Percentiles rank a stretch among this genome's conserved stretches.
Conservation (phyloP, 2,113 vertebrate species). For the Mustelus asterias region DNA sequence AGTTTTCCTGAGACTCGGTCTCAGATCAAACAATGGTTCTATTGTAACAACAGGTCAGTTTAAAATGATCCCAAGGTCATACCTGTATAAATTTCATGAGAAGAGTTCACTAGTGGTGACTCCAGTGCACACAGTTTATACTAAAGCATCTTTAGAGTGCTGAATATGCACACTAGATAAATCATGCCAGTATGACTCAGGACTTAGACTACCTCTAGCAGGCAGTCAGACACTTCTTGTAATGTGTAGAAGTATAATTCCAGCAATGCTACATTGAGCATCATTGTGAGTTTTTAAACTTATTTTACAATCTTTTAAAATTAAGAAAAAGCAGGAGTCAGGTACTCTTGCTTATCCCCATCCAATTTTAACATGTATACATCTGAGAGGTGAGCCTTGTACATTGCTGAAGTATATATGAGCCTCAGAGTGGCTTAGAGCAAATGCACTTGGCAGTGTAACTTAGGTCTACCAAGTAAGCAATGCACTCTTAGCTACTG, state of each 20-base stretch:
- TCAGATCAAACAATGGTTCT: not conserved
- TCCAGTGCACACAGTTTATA: not conserved
- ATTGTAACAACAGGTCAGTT: not conserved
- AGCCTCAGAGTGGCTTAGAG: not conserved
- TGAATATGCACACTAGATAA: not conserved
- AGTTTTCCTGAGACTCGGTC: not conserved
- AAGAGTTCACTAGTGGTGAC: not conserved
- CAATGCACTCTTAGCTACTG: not conserved
- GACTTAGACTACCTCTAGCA: not conserved
- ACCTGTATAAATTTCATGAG: not conserved
- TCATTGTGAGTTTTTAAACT: not conserved
- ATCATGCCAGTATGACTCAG: not conserved
- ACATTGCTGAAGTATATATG: not conserved
- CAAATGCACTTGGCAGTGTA: not conserved
- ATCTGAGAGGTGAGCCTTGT: not conserved
- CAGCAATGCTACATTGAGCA: not conserved
- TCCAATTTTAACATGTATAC: not conserved
- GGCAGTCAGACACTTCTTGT: not conserved
- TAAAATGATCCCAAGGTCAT: not conserved
- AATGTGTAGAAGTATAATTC: not conserved
- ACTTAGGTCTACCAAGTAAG: not conserved
- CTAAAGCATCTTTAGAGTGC: not conserved
- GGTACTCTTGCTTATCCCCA: not conserved
- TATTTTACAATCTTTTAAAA: not conserved
- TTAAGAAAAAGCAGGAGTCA: not conserved